Percentiles rank a stretch among this genome's conserved stretches.
Evolutionary conservation across 2,113 vertebrate genomes (phyloP).

Genomic region (Paramormyrops kingsleyae): DNA sequence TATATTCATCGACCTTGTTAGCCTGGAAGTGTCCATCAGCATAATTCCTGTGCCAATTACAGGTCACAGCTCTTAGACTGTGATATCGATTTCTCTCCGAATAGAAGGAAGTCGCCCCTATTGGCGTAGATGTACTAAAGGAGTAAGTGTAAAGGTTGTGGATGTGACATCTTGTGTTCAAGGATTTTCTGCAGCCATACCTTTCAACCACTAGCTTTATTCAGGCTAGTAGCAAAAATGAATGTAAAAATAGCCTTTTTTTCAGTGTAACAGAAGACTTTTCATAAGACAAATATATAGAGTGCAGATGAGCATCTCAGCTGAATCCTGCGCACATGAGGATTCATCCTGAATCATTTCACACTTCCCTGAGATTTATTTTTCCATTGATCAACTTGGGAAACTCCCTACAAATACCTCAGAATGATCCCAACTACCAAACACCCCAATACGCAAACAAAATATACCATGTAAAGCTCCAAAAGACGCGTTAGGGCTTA

Average conservation of each 20-base stretch:
- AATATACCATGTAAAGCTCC: not conserved
- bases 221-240: not conserved
- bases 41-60: slow-evolving; percentile 4
- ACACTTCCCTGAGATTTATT: not conserved
- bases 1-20: not conserved
- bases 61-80: not conserved
- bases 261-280: too few relatives aligned
- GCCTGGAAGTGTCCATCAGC: not conserved
- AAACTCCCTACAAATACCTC: not conserved
- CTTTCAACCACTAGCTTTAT: not conserved
- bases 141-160: not conserved
- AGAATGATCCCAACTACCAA: not conserved
- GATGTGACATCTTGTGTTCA: not conserved
- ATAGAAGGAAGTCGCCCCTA: not conserved
- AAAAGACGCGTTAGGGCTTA: too few relatives aligned
- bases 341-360: not conserved
- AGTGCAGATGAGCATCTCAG: not conserved
- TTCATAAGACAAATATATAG: not conserved
- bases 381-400: not conserved
- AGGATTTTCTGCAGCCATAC: not conserved
- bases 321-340: not conserved
- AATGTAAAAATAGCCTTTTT: not conserved
- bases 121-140: not conserved
- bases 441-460: not conserved
- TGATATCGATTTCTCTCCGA: not conserved